Percentiles rank a stretch among this genome's conserved stretches.
Evolutionary conservation across 2,888 invertebrate genomes (phyloP).

Genomic region (Epistrophe grossulariae): DNA sequence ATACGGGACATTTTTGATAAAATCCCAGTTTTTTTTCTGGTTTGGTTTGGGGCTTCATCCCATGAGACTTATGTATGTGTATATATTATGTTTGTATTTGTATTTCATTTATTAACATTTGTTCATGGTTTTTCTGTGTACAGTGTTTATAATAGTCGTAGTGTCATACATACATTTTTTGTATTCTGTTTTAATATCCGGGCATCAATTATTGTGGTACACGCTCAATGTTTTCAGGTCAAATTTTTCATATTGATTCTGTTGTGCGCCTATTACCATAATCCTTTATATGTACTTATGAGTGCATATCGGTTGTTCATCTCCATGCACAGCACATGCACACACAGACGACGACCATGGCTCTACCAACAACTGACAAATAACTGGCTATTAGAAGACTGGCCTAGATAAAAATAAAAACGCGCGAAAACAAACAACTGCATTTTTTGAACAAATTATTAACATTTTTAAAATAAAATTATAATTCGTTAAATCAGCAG

Average conservation of each 20-base stretch:
- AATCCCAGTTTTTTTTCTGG: conserved; percentile 29
- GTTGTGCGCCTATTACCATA: conserved; percentile 20
- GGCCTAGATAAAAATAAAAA: too few relatives aligned
- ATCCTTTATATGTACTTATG: conserved; percentile 39
- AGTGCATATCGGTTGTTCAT: conserved; percentile 24
- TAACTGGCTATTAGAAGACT: too few relatives aligned
- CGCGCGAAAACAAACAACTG: too few relatives aligned
- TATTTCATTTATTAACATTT: conserved; percentile 71
- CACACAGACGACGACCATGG: too few relatives aligned
- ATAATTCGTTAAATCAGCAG: too few relatives aligned
- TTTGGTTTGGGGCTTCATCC: conserved; percentile 15
- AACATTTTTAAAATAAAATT: too few relatives aligned
- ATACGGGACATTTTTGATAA: conserved; percentile 64
- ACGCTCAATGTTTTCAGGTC: conserved; percentile 57
- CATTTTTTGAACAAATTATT: too few relatives aligned
- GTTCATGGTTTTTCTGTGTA: conserved; percentile 60
- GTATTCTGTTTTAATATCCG: conserved; percentile 44
- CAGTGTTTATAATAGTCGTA: conserved; percentile 6
- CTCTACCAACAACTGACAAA: too few relatives aligned
- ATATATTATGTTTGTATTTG: conserved; percentile 56
- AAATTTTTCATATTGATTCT: conserved; percentile 54
- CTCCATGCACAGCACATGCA: not conserved
- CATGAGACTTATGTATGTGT: conserved; percentile 5
- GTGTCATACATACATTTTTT: not conserved
- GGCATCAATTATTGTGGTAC: conserved; percentile 54